Evolutionary conservation across 2,797 vertebrate species (phyloP), one percentile per base, ranked within the genome.

Genomic region (Anguilla obscura): DNA sequence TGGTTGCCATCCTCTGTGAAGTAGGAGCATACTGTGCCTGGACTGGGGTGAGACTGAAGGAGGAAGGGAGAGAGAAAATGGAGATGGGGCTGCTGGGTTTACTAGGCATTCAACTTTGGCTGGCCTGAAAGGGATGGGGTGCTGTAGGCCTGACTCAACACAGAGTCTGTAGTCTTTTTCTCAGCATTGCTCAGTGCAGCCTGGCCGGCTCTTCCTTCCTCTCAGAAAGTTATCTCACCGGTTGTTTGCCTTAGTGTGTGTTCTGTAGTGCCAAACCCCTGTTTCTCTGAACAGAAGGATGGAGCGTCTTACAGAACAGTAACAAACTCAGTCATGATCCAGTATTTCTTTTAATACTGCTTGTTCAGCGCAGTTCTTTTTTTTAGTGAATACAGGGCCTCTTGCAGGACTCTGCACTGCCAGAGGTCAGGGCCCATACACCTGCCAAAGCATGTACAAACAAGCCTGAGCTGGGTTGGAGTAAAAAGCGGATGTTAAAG

Each of bases 1-100:
- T 33, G 87, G 84, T 18, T 60, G 10, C 85, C 87, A 45, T 45
- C 21, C 66, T 60, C 63, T 24, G 52, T 85, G 56, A 76, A 21
- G 16, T 18, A 45, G 50, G 45, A 86, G 40, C 40, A 16, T 40
- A 33, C n/a, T 54, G n/a, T 24, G 33, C 36, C 71, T 52, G 48
- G 24, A 74, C 30, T 1, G 27, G 7, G 45, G 86, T 36, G n/a
- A 5, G 27, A n/a, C 40, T 10, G 69, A 16, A 60, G 12, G 16
- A 36, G 8, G 52, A 21, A 10, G 52, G 10, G 27, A 14, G 84
- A 33, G n/a, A 33, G 50, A 58, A 7, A 48, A n/a, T 40, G 33
- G 76, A 48, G n/a, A 18, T 14, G 79, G 40, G 30, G 36, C 36
- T 66, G 63, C 66, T 87, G 80, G 27, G 48, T 52, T 33, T 30